Conservation (phyloP, 2,888 invertebrate species). For the Dynastes tityus region DNA sequence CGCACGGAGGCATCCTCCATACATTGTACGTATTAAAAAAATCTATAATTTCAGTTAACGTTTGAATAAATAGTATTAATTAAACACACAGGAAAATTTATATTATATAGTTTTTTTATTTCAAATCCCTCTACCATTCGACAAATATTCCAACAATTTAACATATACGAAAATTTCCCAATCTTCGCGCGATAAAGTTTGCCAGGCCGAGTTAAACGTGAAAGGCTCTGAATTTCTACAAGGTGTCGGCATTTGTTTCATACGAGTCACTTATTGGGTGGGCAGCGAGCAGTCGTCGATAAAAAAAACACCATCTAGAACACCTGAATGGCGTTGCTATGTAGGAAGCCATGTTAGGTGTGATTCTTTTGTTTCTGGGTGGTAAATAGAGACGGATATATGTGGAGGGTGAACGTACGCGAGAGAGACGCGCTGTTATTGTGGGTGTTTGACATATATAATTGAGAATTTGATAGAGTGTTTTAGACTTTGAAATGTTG, state of each 20-base stretch:
- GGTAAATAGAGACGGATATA: conserved; percentile 63
- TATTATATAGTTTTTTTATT: too few species aligned
- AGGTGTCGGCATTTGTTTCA: conserved; percentile 68
- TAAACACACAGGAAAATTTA: too few species aligned
- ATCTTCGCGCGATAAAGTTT: not conserved
- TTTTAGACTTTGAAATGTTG: conserved; percentile 58
- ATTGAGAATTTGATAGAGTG: conserved; percentile 66
- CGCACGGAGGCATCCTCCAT: too few species aligned
- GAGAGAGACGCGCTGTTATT: conserved; percentile 51
- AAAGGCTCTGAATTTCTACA: conserved; percentile 60
- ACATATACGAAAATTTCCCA: not conserved
- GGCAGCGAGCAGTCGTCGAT: conserved; percentile 68
- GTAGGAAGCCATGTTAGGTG: conserved; percentile 69
- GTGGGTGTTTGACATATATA: conserved; percentile 63
- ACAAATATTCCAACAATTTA: too few species aligned
- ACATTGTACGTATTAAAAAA: too few species aligned
- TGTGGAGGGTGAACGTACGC: conserved; percentile 36
- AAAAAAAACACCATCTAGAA: conserved; percentile 66
- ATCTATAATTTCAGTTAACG: too few species aligned
- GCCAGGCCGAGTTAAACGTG: conserved; percentile 42
- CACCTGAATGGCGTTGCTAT: conserved; percentile 69
- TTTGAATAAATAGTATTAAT: too few species aligned
- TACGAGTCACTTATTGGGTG: conserved; percentile 69
- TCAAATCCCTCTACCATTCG: too few species aligned
- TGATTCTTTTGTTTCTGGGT: conserved; percentile 70